Evolutionary conservation across 2,888 invertebrate genomes (phyloP), one percentile per base, ranked within the genome.

Genomic region (Trachelus troglodyta): DNA sequence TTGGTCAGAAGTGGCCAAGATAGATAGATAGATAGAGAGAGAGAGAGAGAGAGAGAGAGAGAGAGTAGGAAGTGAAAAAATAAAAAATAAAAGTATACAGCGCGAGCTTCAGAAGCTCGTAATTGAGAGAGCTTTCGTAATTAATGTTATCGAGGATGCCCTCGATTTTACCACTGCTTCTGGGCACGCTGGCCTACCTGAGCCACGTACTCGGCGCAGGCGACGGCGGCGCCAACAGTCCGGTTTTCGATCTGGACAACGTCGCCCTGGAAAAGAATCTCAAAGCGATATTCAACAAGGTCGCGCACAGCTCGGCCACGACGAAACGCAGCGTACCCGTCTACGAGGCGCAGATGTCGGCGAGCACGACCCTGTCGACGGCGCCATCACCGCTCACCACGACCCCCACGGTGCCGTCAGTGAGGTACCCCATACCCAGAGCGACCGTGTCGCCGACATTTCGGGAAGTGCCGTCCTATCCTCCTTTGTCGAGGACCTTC

Each of bases 391-490:
- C 94, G 1, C 87, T 94, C 73, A 91, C 94, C 73, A 94, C 94
- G 15, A 94, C 88, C 83, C 88, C 74, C 87, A 91, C 85, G 87
- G 90, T 79, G 87, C 82, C 84, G n/a, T 80, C 83, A 34, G 79
- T 79, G 31, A 82, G 84, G 68, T 85, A 87, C 75, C 87, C 89
- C 4, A 83, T 87, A 30, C 85, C 89, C 1, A 84, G 88, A 23
- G 87, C 88, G 4, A 91, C 91, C 0, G 83, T 87, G 12, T 85
- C 90, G 3, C 91, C 91, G 56, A 83, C 85, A 0, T 88, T 87
- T 73, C 95, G 95, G 75, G 96, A 96, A 85, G 94, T 96, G 84
- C 96, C 96, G 69, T 96, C 96, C 69, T 97, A 97, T 92, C 96
- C 96, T 35, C 96, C 96, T 76, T 97, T 97, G 34, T 95, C 96